Evolutionary conservation across 1,140 invertebrate species (phyloP).

Genomic region (Drosophila rufa): DNA sequence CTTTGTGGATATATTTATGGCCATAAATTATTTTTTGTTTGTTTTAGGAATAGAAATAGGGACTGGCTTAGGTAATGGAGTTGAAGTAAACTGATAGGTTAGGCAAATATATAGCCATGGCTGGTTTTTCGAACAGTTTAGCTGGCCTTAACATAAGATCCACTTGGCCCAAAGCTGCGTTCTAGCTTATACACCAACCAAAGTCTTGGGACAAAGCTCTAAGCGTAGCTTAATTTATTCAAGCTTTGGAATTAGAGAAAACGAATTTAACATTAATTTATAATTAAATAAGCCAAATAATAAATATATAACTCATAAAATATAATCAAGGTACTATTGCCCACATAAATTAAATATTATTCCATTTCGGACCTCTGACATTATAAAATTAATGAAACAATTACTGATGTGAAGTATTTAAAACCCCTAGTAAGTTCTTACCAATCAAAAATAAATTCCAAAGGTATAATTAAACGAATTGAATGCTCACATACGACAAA

Average conservation of each 20-base stretch:
- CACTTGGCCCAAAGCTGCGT: neutral
- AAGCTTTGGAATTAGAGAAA: neutral
- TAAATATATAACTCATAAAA: neutral
- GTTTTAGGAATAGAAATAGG: no score
- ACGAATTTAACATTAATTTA: fast-evolving
- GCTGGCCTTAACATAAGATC: conserved; percentile 8
- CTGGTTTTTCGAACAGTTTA: conserved; percentile 21
- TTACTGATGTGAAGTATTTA: no score
- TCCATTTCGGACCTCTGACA: no score
- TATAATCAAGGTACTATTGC: fast-evolving
- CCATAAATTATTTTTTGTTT: no score
- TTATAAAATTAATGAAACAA: neutral
- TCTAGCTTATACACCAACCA: conserved; percentile 3
- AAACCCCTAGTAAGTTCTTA: no score
- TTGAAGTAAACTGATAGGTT: neutral
- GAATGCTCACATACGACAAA: neutral
- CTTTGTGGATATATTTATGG: no score
- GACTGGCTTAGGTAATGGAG: no score
- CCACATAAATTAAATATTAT: no score
- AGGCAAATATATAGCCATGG: neutral
- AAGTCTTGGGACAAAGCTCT: conserved; percentile 19
- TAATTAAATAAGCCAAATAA: neutral
- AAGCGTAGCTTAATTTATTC: no score
- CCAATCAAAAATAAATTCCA: neutral
- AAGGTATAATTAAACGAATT: neutral